Percentiles rank a stretch among this genome's conserved stretches.
phyloP scores from a whole-genome alignment of 1,140 invertebrate genomes.

The Drosophila albomicans region DNA sequence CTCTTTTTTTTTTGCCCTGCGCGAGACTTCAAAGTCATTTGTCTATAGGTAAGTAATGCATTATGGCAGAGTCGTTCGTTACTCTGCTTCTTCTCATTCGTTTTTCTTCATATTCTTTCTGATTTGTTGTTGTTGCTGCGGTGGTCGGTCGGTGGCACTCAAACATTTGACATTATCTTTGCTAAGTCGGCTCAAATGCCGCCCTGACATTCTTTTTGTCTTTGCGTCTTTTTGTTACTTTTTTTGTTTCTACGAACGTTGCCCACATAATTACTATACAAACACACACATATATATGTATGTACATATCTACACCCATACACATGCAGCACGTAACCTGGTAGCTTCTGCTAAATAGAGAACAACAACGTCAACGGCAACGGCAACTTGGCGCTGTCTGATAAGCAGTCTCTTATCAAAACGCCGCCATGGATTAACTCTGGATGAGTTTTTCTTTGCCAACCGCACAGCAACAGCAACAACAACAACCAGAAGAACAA shows the following conservation, averaged over 20 bases:
- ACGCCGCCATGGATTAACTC: conserved; percentile 67
- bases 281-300: conserved; percentile 16
- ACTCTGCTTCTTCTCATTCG: conserved; percentile 6
- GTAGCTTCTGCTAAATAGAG: conserved; percentile 45
- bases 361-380: conserved; percentile 22
- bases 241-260: conserved; percentile 27
- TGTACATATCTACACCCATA: neutral
- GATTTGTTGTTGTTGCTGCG: conserved; percentile 23
- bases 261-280: conserved; percentile 62
- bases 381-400: conserved; percentile 41
- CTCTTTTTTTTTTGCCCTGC: neutral
- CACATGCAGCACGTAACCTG: conserved; percentile 35
- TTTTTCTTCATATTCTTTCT: neutral
- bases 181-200: conserved; percentile 67
- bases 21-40: conserved; percentile 67
- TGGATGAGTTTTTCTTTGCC: conserved; percentile 57
- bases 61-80: conserved; percentile 23
- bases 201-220: conserved; percentile 56
- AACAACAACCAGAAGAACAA: conserved; percentile 4
- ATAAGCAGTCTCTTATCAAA: conserved; percentile 69
- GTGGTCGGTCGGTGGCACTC: conserved; percentile 38
- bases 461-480: conserved; percentile 11
- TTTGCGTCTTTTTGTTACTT: conserved; percentile 20
- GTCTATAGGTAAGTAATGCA: conserved; percentile 43
- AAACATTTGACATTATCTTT: conserved; percentile 72